Evolutionary conservation across 2,888 invertebrate species (phyloP).

Genomic region (Lasioglossum morio): DNA sequence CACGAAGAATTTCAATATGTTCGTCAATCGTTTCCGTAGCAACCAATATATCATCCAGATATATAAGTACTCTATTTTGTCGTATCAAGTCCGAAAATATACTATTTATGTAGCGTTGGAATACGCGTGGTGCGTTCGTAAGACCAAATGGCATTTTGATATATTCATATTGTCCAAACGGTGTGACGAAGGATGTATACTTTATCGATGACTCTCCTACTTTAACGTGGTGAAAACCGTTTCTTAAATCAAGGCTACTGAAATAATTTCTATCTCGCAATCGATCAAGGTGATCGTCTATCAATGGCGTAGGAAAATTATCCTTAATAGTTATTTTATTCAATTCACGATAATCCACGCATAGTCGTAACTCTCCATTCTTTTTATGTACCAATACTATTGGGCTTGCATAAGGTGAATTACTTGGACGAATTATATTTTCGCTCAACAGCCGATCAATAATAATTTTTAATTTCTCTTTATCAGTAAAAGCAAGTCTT

Average conservation of each 20-base stretch:
- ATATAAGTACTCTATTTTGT: neutral
- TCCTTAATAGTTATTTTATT: too few relatives aligned
- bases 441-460: neutral
- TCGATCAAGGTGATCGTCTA: too few relatives aligned
- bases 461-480: conserved; percentile 14
- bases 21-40: neutral
- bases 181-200: conserved; percentile 28
- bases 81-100: neutral
- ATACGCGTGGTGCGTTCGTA: conserved; percentile 25
- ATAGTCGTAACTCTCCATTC: too few relatives aligned
- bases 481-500: neutral
- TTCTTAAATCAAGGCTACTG: too few relatives aligned
- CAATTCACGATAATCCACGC: too few relatives aligned
- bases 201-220: too few relatives aligned
- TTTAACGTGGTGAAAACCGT: too few relatives aligned
- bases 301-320: too few relatives aligned
- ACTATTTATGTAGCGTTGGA: conserved; percentile 25
- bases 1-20: neutral
- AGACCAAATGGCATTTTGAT: conserved; percentile 24
- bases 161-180: conserved; percentile 30
- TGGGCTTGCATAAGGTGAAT: conserved; percentile 2
- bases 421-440: neutral
- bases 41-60: neutral
- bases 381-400: too few relatives aligned
- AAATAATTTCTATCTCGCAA: too few relatives aligned